Evolutionary conservation across 1,140 invertebrate genomes (phyloP), one percentile per base, ranked within the genome.

Genomic region (Saccostrea echinata): DNA sequence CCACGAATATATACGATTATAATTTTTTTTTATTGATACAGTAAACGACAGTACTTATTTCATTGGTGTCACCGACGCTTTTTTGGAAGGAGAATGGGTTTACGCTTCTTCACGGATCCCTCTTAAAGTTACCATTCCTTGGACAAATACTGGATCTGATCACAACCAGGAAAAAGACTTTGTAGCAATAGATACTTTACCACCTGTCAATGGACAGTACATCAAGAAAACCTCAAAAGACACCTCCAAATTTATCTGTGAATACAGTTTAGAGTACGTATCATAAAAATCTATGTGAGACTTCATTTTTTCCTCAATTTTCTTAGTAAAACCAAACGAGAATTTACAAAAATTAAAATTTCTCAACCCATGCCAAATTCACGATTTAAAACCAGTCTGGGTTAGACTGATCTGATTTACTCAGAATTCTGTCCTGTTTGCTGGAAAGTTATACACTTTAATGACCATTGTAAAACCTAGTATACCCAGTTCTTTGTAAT

Each of bases 1-100:
- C 43, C 43, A 43, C 9, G 4, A 4, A 6, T 6, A 8, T 43
- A 8, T 43, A 8, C 9, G n/a, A n/a, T 43, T 6, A 3, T 9
- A 43, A 43, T 8, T 9, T 6, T 43, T 43, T 43, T 0, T 8
- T 43, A 0, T 43, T 43, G 43, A 43, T 43, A 43, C 68, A 76
- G 68, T 24, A 30, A 76, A 76, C 18, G 16, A 30, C 16, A 30
- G 24, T 18, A 12, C 11, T 12, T 76, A 30, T 27, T 30, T 30
- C 27, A 76, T 76, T 18, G 68, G 68, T 4, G 27, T 76, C 68
- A 27, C 24, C 13, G 68, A 76, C 11, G 13, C 27, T 13, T 76
- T 76, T 76, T 16, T 76, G 30, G 68, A 76, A 27, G 68, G 68
- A 33, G 68, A 76, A 13, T 76, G 68, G 68, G 13, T 76, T 27